These are phyloP conservation scores for Rhynchophorus ferrugineus DNA, from an alignment of 1,140 invertebrate genomes.

Conservation along the genomic window DNA sequence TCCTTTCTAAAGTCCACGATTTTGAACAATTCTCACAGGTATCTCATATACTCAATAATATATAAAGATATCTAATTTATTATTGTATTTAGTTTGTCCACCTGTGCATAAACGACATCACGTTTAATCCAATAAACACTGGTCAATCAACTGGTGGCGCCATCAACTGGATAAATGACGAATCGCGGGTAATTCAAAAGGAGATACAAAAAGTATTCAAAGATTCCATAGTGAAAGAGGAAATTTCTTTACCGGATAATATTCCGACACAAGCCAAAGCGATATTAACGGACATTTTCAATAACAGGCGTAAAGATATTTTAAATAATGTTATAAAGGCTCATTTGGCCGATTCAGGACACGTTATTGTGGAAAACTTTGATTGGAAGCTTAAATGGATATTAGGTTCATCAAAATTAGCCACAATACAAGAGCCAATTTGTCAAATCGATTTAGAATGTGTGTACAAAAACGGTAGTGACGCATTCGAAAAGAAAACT, in stretches of 20 bases:
- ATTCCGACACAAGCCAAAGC: conserved; percentile 19
- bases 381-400: conserved; percentile 41
- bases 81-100: conserved; percentile 39
- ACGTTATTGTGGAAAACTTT: conserved; percentile 33
- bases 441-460: conserved; percentile 36
- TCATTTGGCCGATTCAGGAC: conserved; percentile 22
- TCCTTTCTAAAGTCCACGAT: conserved; percentile 19
- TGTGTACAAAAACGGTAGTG: conserved; percentile 11
- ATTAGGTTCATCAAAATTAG: conserved; percentile 34
- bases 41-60: background rate
- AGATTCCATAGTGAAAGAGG: conserved; percentile 23
- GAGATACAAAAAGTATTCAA: conserved; percentile 31
- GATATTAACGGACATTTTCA: conserved; percentile 27
- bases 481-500: conserved; percentile 7
- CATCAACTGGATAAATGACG: conserved; percentile 33
- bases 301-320: conserved; percentile 34
- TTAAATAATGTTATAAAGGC: conserved; percentile 27
- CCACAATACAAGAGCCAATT: conserved; percentile 31
- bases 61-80: background rate
- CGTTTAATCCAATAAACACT: conserved; percentile 19
- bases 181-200: conserved; percentile 25
- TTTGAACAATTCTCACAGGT: conserved; percentile 12
- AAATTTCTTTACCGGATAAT: conserved; percentile 19
- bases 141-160: conserved; percentile 25
- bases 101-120: conserved; percentile 32